Evolutionary conservation across 2,797 vertebrate genomes (phyloP), one percentile per base, ranked within the genome.

Genomic region (Sus cebifrons): DNA sequence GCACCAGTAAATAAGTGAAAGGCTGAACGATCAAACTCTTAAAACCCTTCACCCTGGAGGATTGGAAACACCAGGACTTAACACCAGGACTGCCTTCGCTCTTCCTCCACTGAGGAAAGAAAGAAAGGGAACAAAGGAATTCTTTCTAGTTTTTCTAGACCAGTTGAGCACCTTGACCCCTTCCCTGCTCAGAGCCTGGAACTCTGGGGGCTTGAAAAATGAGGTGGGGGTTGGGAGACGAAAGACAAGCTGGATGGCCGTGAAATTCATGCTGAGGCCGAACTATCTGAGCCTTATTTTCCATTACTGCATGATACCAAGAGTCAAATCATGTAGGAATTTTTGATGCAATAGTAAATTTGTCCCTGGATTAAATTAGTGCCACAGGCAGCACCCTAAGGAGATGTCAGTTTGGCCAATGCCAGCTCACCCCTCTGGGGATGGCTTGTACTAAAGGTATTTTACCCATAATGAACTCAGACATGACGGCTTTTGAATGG

Each of bases 171-270:
- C 29, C 13, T 10, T 68, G 49, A 71, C 16, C 15, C 12, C 65
- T n/a, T 79, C 49, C 64, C 21, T 83, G 70, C 71, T 77, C 71
- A 67, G 56, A 65, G 20, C 3, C 18, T 6, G 56, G 79, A 65
- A 16, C 3, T 10, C 32, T 14, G 3, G 58, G 23, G 32, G 29
- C 17, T 9, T 44, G 12, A 32, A 60, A 29, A 29, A 40, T 10
- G 13, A 23, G 44, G 25, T 0, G 0, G 3, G 7, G 27, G 2
- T 0, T 3, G 4, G 1, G 6, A 2, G 13, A 20, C 10, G 14
- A 20, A 67, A 71, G 8, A 14, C 14, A 27, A 27, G 32, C 5
- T 6, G 17, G 20, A 86, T 8, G 20, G 27, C 27, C 5, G 11
- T 44, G 54, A 29, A 44, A 17, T 89, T 25, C 32, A n/a, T 0